phyloP scores from a whole-genome alignment of 2,113 vertebrate species.

The Prunella himalayana region DNA sequence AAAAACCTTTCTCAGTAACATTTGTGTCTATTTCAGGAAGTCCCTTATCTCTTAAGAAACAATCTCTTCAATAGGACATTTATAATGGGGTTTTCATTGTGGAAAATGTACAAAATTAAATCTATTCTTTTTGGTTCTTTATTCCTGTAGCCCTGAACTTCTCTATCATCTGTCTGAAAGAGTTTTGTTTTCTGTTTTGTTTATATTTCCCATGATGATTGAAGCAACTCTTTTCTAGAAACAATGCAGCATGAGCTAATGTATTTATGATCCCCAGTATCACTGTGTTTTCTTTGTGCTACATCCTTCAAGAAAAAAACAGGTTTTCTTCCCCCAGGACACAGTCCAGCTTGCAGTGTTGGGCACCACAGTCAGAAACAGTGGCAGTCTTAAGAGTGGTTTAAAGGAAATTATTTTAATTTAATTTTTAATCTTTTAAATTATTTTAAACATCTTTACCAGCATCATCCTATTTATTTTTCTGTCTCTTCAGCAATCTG shows the following conservation, averaged over 20 bases:
- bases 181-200: constrained; percentile 31
- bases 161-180: neutral
- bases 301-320: neutral
- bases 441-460: neutral
- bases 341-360: neutral
- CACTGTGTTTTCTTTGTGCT: constrained; percentile 48
- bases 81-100: neutral
- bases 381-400: neutral
- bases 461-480: neutral
- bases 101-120: neutral
- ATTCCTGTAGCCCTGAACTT: neutral
- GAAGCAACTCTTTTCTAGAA: constrained; percentile 18
- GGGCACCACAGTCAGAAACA: neutral
- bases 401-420: neutral
- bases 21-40: neutral
- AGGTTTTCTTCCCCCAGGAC: neutral
- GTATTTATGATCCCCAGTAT: neutral
- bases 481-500: neutral
- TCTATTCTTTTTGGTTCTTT: neutral
- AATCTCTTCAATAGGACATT: neutral
- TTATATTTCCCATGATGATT: constrained; percentile 8
- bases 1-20: neutral
- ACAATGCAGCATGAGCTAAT: constrained; percentile 50
- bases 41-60: neutral
- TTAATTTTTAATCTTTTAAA: too few relatives aligned